Evolutionary conservation across 2,888 invertebrate genomes (phyloP).

Genomic region (Parnassius apollo): DNA sequence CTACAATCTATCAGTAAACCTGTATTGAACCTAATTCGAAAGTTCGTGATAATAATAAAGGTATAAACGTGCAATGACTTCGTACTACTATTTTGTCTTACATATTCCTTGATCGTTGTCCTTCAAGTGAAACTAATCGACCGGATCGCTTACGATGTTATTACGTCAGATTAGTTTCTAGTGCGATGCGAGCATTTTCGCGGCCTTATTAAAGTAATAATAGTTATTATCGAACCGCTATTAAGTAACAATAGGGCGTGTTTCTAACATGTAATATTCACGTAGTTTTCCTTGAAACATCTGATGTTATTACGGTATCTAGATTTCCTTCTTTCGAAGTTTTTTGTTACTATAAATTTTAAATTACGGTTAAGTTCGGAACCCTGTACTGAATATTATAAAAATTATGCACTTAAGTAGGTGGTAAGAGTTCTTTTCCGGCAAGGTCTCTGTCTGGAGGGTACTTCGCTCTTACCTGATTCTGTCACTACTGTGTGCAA

Average conservation of each 20-base stretch:
- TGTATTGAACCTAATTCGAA: constrained; percentile 2
- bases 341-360: not conserved
- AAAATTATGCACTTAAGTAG: too few species aligned
- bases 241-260: constrained; percentile 4
- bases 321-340: not conserved
- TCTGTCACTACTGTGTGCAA: too few species aligned
- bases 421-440: too few species aligned
- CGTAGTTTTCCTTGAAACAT: constrained; percentile 4
- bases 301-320: not conserved
- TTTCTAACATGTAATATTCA: not conserved
- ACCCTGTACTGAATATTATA: too few species aligned
- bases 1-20: too few species aligned
- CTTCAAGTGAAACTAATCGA: constrained; percentile 11
- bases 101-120: not conserved
- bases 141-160: not conserved
- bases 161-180: constrained; percentile 8
- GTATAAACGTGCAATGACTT: not conserved
- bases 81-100: not conserved
- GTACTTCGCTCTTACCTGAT: too few species aligned
- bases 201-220: constrained; percentile 20
- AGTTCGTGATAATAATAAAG: constrained; percentile 6
- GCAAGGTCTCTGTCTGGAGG: too few species aligned
- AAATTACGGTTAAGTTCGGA: not conserved
- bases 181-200: constrained; percentile 9
- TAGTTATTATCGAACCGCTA: constrained; percentile 12